phyloP scores from a whole-genome alignment of 2,888 invertebrate species.

The Apomyelois bistriatella region DNA sequence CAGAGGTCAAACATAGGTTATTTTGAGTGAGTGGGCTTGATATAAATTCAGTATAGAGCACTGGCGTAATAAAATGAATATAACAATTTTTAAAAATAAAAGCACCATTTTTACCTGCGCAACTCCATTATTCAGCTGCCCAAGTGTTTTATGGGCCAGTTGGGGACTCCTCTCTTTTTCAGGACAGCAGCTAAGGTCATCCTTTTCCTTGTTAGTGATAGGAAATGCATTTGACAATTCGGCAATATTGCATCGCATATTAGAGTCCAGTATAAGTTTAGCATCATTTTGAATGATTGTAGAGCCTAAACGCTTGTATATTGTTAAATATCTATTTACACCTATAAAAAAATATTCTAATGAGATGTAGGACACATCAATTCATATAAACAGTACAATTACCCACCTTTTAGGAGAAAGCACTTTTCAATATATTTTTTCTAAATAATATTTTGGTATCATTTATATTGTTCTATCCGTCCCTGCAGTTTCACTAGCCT shows the following conservation, averaged over 20 bases:
- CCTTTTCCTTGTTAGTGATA: slow-evolving; percentile 83
- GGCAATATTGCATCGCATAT: slow-evolving; percentile 82
- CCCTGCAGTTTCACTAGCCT: too few species aligned
- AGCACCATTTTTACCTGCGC: slow-evolving; percentile 70
- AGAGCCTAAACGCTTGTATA: slow-evolving; percentile 84
- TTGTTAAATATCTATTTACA: slow-evolving; percentile 83
- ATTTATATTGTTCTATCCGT: too few species aligned
- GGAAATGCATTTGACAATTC: slow-evolving; percentile 83
- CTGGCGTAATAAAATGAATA: too few species aligned
- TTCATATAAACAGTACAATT: not conserved
- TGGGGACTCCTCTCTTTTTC: slow-evolving; percentile 82
- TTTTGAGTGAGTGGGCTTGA: too few species aligned
- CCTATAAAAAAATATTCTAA: slow-evolving; percentile 55
- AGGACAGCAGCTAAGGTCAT: slow-evolving; percentile 83
- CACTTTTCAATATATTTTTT: too few species aligned
- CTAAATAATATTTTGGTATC: too few species aligned
- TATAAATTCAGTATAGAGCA: too few species aligned
- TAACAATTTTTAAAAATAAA: too few species aligned
- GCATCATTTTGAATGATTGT: slow-evolving; percentile 84
- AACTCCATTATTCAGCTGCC: slow-evolving; percentile 84
- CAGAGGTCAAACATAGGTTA: too few species aligned
- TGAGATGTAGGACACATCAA: not conserved
- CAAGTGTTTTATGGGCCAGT: slow-evolving; percentile 79
- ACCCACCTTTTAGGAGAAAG: too few species aligned
- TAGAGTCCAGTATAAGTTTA: slow-evolving; percentile 81